These are phyloP conservation scores for Delia radicum DNA, from an alignment of 1,140 invertebrate species.

Conservation along the genomic window DNA sequence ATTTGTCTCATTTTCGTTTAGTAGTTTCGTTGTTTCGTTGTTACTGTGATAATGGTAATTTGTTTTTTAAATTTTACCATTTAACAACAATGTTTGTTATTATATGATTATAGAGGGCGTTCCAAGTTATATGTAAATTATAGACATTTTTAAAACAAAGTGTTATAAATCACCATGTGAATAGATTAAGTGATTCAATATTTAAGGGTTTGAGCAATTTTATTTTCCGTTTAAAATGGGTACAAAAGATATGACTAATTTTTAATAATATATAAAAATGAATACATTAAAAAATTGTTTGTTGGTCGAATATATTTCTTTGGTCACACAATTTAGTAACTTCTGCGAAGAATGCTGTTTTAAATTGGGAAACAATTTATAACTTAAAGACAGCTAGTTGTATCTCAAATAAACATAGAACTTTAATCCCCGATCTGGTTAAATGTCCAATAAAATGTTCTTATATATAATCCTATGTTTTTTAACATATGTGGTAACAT, in stretches of 20 bases:
- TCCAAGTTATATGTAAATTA: slow-evolving; percentile 9
- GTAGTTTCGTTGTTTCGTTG: not conserved
- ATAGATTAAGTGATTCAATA: not conserved
- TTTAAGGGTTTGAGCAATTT: not conserved
- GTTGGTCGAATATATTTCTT: no score
- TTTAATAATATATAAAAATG: not conserved
- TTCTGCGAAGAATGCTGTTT: no score
- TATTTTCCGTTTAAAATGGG: not conserved
- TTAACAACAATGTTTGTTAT: not conserved
- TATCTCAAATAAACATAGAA: no score
- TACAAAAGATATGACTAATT: not conserved
- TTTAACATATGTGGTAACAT: no score
- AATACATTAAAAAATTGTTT: no score
- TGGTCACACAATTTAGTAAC: no score
- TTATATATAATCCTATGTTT: no score
- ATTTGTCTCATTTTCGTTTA: not conserved
- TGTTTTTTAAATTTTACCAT: not conserved
- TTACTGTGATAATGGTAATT: not conserved
- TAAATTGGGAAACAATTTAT: no score
- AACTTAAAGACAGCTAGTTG: no score
- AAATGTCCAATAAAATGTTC: no score
- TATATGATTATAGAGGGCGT: slow-evolving; percentile 9
- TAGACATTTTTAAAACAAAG: slow-evolving; percentile 3
- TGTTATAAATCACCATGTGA: not conserved
- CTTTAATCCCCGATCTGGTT: no score